These are phyloP conservation scores for Manduca sexta DNA, from an alignment of 1,140 invertebrate genomes.

Conservation along the genomic window DNA sequence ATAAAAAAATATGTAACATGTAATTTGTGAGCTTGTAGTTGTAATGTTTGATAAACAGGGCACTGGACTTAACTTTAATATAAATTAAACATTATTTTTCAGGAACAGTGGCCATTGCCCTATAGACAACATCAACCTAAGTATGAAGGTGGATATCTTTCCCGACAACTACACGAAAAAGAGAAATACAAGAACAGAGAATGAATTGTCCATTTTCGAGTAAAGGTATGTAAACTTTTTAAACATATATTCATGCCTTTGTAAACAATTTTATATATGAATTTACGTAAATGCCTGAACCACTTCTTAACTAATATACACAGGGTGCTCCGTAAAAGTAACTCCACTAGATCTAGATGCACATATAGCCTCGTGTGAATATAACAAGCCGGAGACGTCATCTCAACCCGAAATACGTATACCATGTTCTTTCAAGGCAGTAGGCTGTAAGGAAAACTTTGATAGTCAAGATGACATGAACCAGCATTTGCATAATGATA, in stretches of 20 bases:
- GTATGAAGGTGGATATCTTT: conserved; percentile 83
- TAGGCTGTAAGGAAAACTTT: conserved; percentile 76
- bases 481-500: conserved; percentile 73
- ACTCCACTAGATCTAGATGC: conserved; percentile 80
- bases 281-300: no score
- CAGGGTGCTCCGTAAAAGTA: conserved; percentile 78
- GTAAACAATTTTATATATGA: no score
- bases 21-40: no score
- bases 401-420: conserved; percentile 48
- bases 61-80: no score
- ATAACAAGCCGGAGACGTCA: conserved; percentile 64
- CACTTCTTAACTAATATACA: no score
- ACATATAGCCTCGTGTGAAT: conserved; percentile 76
- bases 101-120: conserved; percentile 86
- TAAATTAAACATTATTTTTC: conserved; percentile 27
- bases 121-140: conserved; percentile 83
- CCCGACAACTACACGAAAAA: conserved; percentile 89
- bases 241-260: no score
- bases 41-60: no score
- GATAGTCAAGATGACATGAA: conserved; percentile 74
- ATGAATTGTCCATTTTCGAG: conserved; percentile 82
- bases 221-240: conserved; percentile 62
- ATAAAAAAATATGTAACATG: no score
- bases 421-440: conserved; percentile 74
- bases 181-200: conserved; percentile 86